Evolutionary conservation across 2,888 invertebrate species (phyloP).

Genomic region (Cacoxenus indagator): DNA sequence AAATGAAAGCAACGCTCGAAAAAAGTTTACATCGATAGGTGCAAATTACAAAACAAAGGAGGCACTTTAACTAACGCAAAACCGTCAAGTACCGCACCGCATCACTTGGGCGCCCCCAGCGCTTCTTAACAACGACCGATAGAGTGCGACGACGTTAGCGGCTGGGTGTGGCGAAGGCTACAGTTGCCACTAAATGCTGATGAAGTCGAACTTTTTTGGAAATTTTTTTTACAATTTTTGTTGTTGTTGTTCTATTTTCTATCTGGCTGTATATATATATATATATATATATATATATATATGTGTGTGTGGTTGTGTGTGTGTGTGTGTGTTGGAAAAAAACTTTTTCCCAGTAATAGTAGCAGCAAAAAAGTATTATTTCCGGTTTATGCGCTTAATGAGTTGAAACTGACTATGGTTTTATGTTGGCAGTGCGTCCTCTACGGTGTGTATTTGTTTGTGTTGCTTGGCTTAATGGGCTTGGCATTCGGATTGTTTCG

Average conservation of each 20-base stretch:
- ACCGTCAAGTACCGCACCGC: too few relatives aligned
- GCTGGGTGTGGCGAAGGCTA: background rate
- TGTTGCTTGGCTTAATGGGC: constrained; percentile 19
- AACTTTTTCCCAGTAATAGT: background rate
- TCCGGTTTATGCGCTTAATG: constrained; percentile 45
- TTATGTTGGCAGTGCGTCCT: background rate
- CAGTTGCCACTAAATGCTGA: constrained; percentile 1
- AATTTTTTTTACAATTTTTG: background rate
- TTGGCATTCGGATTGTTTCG: background rate
- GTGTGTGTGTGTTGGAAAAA: background rate
- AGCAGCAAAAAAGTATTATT: constrained; percentile 12
- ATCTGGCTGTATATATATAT: background rate
- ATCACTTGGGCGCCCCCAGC: background rate
- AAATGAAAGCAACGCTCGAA: constrained; percentile 15
- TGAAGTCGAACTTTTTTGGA: constrained; percentile 1
- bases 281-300: background rate
- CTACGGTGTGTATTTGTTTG: constrained; percentile 23
- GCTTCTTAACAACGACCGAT: background rate
- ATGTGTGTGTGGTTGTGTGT: background rate
- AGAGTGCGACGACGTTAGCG: background rate
- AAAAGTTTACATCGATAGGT: constrained; percentile 58
- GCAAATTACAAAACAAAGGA: constrained; percentile 64
- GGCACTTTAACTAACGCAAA: constrained; percentile 2
- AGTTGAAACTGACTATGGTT: constrained; percentile 53
- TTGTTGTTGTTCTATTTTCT: background rate